Evolutionary conservation across 2,888 invertebrate species (phyloP).

Genomic region (Dicranocentrus wangi): DNA sequence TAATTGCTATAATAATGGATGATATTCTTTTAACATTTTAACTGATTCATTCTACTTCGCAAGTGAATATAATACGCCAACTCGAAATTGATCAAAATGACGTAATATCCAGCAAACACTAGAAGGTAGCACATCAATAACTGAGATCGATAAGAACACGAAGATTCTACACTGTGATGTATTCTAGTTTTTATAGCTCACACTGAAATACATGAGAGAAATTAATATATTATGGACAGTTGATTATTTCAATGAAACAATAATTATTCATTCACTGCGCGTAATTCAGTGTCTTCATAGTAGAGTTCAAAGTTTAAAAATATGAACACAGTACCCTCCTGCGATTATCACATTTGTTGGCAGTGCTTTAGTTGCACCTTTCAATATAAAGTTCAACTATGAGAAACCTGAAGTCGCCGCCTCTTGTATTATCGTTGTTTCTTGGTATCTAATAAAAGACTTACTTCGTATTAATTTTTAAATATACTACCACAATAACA

Average conservation of each 20-base stretch:
- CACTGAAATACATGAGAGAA: not conserved
- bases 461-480: not conserved
- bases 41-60: no score
- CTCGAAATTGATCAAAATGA: no score
- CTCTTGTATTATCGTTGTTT: conserved; percentile 16
- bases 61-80: no score
- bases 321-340: conserved; percentile 65
- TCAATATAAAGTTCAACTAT: conserved; percentile 39
- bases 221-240: conserved; percentile 17
- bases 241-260: conserved; percentile 17
- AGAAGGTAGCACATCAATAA: conserved; percentile 14
- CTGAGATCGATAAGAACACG: conserved; percentile 52
- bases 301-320: conserved; percentile 48
- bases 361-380: conserved; percentile 58
- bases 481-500: not conserved
- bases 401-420: conserved; percentile 19
- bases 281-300: conserved; percentile 16
- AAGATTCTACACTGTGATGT: conserved; percentile 40
- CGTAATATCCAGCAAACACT: not conserved
- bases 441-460: conserved; percentile 1
- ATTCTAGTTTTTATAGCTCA: conserved; percentile 7
- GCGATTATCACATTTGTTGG: conserved; percentile 61
- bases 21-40: no score
- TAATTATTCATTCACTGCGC: conserved; percentile 7
- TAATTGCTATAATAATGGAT: not conserved